Evolutionary conservation across 2,797 vertebrate species (phyloP), one percentile per base, ranked within the genome.

Genomic region (Gambusia yucatana): DNA sequence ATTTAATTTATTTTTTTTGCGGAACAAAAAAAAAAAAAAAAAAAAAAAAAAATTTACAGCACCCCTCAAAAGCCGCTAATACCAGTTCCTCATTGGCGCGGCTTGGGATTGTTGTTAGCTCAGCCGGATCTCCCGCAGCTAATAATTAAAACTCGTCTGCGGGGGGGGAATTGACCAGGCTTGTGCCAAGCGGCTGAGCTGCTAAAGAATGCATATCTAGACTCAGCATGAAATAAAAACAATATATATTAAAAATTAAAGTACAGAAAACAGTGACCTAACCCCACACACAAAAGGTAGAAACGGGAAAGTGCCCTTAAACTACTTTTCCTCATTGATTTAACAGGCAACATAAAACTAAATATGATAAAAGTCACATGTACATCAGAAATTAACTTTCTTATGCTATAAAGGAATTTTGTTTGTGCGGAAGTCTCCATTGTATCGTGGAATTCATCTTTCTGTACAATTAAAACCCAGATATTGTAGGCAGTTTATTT

Each of bases 131-230:
- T 88, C 90, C 88, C 61, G 90, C 86, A 81, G 90, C 83, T 87
- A 93, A 91, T 91, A 88, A 95, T 95, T 93, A 93, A 94, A 94
- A 91, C 87, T 88, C 77, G 90, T 89, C 82, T 81, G 88, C 79
- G 88, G 80, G 89, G 75, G 83, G 77, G 79, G 79, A 84, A 87
- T 90, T 73, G 82, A 84, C 85, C 28, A 36, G 83, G 86, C 87
- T 87, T 89, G 87, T 85, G 87, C 87, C 73, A 76, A 85, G 80
- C 86, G 84, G 86, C 90, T 95, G 93, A 95, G 94, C 94, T 52
- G 87, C 94, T 91, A 55, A 90, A 92, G 94, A 95, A 96, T 95
- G 94, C 93, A 86, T 89, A 86, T 79, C 88, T 92, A 85, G 84
- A 88, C 84, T 74, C 84, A 86, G 87, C 77, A 83, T 83, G 84